A percentile compares a stretch with the other conserved stretches of the same genome.
Conservation (phyloP, 2,888 invertebrate genomes). For the Crioceris asparagi region DNA sequence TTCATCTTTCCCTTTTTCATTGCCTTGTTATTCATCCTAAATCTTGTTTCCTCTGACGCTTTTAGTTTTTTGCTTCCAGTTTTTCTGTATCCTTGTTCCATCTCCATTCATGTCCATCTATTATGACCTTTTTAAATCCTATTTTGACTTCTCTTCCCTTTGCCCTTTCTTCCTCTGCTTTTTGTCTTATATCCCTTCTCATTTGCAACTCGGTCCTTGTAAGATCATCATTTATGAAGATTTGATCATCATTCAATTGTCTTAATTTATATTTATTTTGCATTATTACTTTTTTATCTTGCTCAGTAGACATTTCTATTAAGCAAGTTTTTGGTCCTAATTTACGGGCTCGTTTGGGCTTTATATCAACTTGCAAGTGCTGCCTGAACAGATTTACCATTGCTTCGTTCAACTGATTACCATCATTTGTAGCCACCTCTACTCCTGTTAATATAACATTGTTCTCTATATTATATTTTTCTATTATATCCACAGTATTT, state of each 20-base stretch:
- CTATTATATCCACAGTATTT: background rate
- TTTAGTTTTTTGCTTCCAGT: constrained; percentile 1
- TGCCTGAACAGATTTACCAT: background rate
- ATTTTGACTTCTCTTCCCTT: background rate
- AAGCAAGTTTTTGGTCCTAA: background rate
- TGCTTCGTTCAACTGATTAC: background rate
- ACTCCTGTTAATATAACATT: background rate
- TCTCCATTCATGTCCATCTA: constrained; percentile 6
- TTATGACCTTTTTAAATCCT: background rate
- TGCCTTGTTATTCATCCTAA: too few relatives aligned
- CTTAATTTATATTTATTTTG: constrained; percentile 3
- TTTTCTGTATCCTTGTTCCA: constrained; percentile 3
- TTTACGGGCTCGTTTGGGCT: background rate
- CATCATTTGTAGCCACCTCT: background rate
- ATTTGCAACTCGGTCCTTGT: background rate
- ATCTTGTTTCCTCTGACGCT: too few relatives aligned
- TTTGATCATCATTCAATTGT: background rate
- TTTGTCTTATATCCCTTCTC: background rate
- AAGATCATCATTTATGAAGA: constrained; percentile 3
- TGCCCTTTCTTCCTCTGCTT: background rate
- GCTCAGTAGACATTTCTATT: background rate
- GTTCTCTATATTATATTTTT: background rate
- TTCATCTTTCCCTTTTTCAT: background rate
- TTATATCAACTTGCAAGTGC: background rate
- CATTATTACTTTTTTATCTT: constrained; percentile 2